Evolutionary conservation across 2,888 invertebrate genomes (phyloP), one percentile per base, ranked within the genome.

Genomic region (Luperina testacea): DNA sequence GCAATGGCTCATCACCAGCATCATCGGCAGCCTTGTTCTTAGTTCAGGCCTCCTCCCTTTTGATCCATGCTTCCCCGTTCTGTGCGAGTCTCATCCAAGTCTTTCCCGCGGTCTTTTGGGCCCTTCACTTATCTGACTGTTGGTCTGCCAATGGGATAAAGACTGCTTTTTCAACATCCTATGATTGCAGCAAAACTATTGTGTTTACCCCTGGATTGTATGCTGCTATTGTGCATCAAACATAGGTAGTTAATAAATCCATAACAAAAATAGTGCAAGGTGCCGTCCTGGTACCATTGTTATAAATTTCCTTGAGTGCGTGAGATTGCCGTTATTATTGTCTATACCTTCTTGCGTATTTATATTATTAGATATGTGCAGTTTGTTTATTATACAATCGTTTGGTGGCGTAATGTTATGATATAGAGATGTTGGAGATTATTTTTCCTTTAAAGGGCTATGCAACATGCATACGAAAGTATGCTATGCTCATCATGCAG

Each of bases 291-390:
- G 74, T 38, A 75, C 72, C 72, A 82, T 82, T 81, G 82, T 82
- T 48, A 48, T 20, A n/a, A n/a, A 42, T 20, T 72, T 71, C 67
- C 72, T 67, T 17, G 48, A 38, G 67, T 38, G 67, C 72, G 78
- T 78, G 82, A 53, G 78, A 71, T 15, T 20, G 27, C 24, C 45
- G 32, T 11, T 45, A 42, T 64, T 38, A 65, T 63, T 70, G 82
- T 83, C 72, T 71, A 75, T 82, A 63, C 27, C 42, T 77, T 64
- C 82, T 69, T 83, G 75, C 57, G 75, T 82, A 76, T 74, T 53
- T n/a, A 65, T 61, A 75, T 20, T n/a, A 63, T 51, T 57, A 77
- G n/a, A 0, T 57, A 71, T 57, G n/a, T 51, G 67, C 57, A 51
- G 38, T 59, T 75, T 57, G 45, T 74, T 72, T 77, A 38, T 51